Base-by-base conservation (phyloP, 2,113 vertebrate genomes). In the Spea bombifrons region DNA sequence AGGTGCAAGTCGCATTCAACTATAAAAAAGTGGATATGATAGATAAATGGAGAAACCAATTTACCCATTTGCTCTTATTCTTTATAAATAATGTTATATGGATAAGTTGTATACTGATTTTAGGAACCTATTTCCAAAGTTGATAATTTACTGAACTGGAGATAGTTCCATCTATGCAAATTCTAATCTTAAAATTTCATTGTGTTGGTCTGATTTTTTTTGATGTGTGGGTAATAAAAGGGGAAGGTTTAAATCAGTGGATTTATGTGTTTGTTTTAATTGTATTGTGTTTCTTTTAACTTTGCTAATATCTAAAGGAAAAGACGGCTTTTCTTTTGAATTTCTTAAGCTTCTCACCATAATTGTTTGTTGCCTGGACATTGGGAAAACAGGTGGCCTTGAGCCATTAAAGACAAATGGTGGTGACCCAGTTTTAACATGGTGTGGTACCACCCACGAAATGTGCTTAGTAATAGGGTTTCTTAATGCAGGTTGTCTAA, bases 251-350 rank as follows among this genome's bases (percentile, higher is more conserved):
- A 94, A 71, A 52, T 91, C 86, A 0, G 82, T 85, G 70, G 83
- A 83, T 74, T 89, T 87, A 8, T 86, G 82, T 45, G 85, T 78
- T 1, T 88, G 85, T 47, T 87, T 89, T 75, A 93, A 66, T 73
- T 92, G 90, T 75, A 88, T 81, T 2, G 88, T 85, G 82, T 92
- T 95, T 86, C 88, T 92, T 72, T 89, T 93, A n/a, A 43, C 76
- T 68, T 87, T 89, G 0, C 47, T 86, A 43, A 4, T 84, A 7
- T 76, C 86, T 71, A 80, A 76, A 82, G 84, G 66, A 77, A 79
- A 10, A 63, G 74, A 84, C 64, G 89, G 83, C 75, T 88, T 94
- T 77, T 91, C 89, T 80, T 89, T 91, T 81, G 90, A 82, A 55
- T 93, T 87, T 66, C 83, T 87, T 13, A 88, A 82, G 76, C 86